Conservation (phyloP, 1,140 invertebrate species). For the Bombyx mori region DNA sequence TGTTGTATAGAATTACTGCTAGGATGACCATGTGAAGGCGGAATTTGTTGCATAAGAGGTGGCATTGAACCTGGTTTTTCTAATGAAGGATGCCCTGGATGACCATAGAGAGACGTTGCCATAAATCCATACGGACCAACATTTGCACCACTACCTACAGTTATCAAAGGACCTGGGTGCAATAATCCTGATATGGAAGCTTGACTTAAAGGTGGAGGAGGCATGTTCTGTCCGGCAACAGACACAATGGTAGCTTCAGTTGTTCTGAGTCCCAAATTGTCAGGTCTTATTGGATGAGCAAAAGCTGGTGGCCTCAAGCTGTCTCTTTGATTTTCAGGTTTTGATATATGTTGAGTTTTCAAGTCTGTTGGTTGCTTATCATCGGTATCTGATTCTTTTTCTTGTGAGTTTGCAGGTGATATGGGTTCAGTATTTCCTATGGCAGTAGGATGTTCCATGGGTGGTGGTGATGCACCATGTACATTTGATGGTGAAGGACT, state of each 20-base stretch:
- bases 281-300: constrained; percentile 56
- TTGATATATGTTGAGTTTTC: constrained; percentile 54
- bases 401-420: constrained; percentile 56
- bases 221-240: constrained; percentile 49
- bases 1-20: constrained; percentile 40
- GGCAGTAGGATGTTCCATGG: constrained; percentile 60
- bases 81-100: constrained; percentile 49
- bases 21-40: constrained; percentile 59
- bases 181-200: constrained; percentile 69
- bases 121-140: constrained; percentile 72
- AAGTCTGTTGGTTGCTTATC: constrained; percentile 62
- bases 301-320: constrained; percentile 60
- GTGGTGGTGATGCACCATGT: constrained; percentile 47
- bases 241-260: constrained; percentile 39
- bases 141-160: constrained; percentile 67
- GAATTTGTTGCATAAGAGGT: constrained; percentile 71
- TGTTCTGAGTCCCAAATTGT: constrained; percentile 52
- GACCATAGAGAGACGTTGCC: constrained; percentile 56
- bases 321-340: constrained; percentile 50
- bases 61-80: constrained; percentile 58
- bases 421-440: constrained; percentile 50
- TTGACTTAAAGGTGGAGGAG: constrained; percentile 65
- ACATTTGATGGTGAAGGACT: constrained; percentile 59
- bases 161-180: constrained; percentile 71
- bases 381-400: constrained; percentile 56